Evolutionary conservation across 2,888 invertebrate species (phyloP).

Genomic region (Cistogaster globosa): DNA sequence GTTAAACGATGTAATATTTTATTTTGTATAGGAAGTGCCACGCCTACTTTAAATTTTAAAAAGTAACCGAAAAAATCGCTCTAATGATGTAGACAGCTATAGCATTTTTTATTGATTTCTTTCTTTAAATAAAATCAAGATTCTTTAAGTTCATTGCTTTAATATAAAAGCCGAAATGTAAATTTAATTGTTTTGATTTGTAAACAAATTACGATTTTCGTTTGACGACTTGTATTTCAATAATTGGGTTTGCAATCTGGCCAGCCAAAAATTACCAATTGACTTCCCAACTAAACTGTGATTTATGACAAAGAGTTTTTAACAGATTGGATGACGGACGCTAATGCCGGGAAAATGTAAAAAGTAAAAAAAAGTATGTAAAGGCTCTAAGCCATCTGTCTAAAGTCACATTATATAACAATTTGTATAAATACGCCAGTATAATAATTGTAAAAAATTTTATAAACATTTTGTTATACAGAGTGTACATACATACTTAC

Average conservation of each 20-base stretch:
- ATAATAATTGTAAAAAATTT: not conserved
- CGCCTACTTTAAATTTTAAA: too few relatives aligned
- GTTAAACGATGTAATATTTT: too few relatives aligned
- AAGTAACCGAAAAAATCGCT: too few relatives aligned
- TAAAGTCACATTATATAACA: constrained; percentile 11
- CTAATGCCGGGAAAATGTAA: not conserved
- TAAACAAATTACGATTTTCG: not conserved
- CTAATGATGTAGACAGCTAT: too few relatives aligned
- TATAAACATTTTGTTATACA: not conserved
- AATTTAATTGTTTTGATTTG: too few relatives aligned
- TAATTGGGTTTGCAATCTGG: not conserved
- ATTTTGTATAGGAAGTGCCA: too few relatives aligned
- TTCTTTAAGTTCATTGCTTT: too few relatives aligned
- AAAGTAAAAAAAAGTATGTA: too few relatives aligned
- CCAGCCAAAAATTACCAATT: not conserved
- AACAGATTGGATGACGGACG: not conserved
- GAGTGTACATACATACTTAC: not conserved
- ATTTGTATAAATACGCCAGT: not conserved
- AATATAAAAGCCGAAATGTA: too few relatives aligned
- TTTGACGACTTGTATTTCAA: not conserved
- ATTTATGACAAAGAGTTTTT: not conserved
- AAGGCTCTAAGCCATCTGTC: not conserved
- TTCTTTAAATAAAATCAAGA: too few relatives aligned
- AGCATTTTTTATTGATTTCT: too few relatives aligned
- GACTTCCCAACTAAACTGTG: not conserved